A percentile compares a stretch with the other conserved stretches of the same genome.
Evolutionary conservation across 2,888 invertebrate species (phyloP).

Genomic region (Griposia aprilina): DNA sequence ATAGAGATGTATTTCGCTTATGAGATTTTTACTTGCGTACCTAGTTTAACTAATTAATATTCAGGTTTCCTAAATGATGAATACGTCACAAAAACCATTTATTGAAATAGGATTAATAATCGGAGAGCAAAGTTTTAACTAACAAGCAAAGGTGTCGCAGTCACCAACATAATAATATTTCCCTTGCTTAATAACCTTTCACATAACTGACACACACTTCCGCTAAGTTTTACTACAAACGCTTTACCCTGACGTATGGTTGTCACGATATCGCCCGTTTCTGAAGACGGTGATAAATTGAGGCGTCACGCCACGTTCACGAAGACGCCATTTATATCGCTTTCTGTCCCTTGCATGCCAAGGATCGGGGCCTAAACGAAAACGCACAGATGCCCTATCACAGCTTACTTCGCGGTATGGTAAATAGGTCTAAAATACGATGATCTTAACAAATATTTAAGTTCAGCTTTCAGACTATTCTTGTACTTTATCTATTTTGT

Average conservation of each 20-base stretch:
- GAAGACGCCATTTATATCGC: conserved; percentile 35
- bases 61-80: not conserved
- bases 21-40: not conserved
- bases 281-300: conserved; percentile 41
- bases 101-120: not conserved
- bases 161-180: not conserved
- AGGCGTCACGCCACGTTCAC: conserved; percentile 14
- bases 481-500: not conserved
- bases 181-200: not conserved
- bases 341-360: conserved; percentile 19
- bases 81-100: not conserved
- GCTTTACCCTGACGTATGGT: conserved; percentile 7
- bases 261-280: conserved; percentile 17
- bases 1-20: not conserved
- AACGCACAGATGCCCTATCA: not conserved
- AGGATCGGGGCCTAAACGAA: not conserved
- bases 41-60: not conserved
- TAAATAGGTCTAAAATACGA: not conserved
- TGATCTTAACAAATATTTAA: not conserved
- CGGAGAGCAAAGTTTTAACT: not conserved
- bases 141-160: not conserved
- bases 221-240: conserved; percentile 2
- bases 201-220: not conserved
- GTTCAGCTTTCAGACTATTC: no score
- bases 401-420: not conserved